Evolutionary conservation across 1,140 invertebrate genomes (phyloP), one percentile per base, ranked within the genome.

Genomic region (Pseudomyrmex flavicornis): DNA sequence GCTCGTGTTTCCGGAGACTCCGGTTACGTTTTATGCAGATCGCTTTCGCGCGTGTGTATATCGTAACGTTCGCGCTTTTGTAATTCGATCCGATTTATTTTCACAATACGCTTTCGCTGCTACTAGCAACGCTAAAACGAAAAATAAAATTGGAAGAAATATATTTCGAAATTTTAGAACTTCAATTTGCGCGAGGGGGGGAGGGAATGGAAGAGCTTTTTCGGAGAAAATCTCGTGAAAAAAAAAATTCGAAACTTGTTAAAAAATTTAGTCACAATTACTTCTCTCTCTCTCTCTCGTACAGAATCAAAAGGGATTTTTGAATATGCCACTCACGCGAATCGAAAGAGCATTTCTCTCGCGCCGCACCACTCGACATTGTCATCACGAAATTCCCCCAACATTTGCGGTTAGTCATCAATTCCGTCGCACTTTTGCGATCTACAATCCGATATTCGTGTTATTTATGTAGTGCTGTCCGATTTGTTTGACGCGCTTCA

Each of bases 401-500:
- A 66, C n/a, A 35, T 13, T 62, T 75, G 26, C 26, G 13, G 26
- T 0, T 44, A 13, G 7, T n/a, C 13, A 22, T 2, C 20, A 4
- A 62, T 62, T 74, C 7, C 46, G 20, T 0, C 46, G 0, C 22
- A 46, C 26, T 73, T 82, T 62, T 62, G 3, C 12, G 35, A 35
- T 35, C 35, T 7, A 12, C 13, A 7, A 62, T 82, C 61, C 50
- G 8, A 82, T 17, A 17, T 13, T 13, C 17, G 4, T 22, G 12
- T 80, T 48, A 66, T 69, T 73, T 73, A 73, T n/a, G 17, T 46
- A 26, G 15, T 35, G 9, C 0, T 8, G 0, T 35, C 35, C 35
- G 44, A n/a, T 7, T 74, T 74, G 13, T 82, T 61, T 73, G 46
- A 73, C 15, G 13, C 13, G 61, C 35, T 52, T 82, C 46, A 46